phyloP scores from a whole-genome alignment of 1,140 invertebrate species.

The Yoshiicerus persimilis region DNA sequence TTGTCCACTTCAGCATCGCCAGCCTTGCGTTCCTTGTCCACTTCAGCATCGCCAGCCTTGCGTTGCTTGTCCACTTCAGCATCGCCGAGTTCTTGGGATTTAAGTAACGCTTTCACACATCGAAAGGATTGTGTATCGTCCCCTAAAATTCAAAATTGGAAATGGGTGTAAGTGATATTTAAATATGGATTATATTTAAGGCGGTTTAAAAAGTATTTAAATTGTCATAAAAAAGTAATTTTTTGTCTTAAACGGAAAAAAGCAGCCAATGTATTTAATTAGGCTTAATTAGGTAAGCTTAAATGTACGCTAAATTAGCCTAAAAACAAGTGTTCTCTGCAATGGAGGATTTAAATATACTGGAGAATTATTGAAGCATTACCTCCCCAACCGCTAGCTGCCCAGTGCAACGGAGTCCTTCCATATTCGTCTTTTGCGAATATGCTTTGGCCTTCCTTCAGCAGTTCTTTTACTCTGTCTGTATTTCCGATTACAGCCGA shows the following conservation, averaged over 20 bases:
- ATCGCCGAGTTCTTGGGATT: not conserved
- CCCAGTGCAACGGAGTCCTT: conserved; percentile 28
- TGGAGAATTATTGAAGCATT: too few species aligned
- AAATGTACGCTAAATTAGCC: not conserved
- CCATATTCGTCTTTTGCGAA: not conserved
- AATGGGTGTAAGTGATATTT: too few species aligned
- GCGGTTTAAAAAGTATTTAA: too few species aligned
- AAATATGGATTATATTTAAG: too few species aligned
- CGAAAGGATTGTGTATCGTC: not conserved
- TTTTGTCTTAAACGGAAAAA: too few species aligned
- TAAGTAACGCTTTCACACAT: conserved; percentile 7
- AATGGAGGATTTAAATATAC: not conserved
- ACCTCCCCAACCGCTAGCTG: conserved; percentile 28
- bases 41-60: too few species aligned
- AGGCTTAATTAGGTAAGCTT: too few species aligned
- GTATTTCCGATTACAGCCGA: not conserved
- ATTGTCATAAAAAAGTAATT: too few species aligned
- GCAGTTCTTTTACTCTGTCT: not conserved
- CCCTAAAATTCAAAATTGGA: not conserved
- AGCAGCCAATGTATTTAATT: too few species aligned
- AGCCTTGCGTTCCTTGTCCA: too few species aligned
- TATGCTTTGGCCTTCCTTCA: not conserved
- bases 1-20: too few species aligned
- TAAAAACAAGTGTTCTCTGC: not conserved
- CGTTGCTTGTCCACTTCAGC: too few species aligned